Evolutionary conservation across 2,797 vertebrate genomes (phyloP).

Genomic region (Thalassophryne amazonica): DNA sequence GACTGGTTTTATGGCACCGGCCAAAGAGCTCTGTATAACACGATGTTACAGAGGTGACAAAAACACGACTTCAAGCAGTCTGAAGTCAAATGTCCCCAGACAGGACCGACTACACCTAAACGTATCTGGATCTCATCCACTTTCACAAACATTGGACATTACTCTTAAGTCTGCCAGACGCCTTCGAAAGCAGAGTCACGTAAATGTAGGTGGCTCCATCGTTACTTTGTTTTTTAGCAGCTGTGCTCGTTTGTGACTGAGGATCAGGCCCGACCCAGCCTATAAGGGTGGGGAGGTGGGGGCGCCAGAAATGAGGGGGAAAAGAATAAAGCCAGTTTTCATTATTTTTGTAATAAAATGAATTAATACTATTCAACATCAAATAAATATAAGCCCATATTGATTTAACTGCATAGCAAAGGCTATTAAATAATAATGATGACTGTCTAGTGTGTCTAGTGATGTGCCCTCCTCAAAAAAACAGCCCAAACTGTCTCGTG

Average conservation of each 20-base stretch:
- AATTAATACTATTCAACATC: too few relatives aligned
- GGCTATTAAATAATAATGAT: too few relatives aligned
- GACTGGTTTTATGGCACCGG: constrained; percentile 19
- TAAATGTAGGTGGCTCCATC: constrained; percentile 10
- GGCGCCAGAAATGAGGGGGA: too few relatives aligned
- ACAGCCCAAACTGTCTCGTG: too few relatives aligned
- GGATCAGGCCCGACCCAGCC: too few relatives aligned
- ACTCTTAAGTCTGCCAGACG: constrained; percentile 28
- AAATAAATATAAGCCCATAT: too few relatives aligned
- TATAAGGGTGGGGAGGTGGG: too few relatives aligned
- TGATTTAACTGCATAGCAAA: too few relatives aligned
- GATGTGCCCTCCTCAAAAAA: too few relatives aligned
- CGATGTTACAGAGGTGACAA: constrained; percentile 13
- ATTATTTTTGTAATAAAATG: too few relatives aligned
- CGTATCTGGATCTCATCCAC: constrained; percentile 51
- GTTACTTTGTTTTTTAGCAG: constrained; percentile 28
- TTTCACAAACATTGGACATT: constrained; percentile 38
- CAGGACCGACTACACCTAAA: constrained; percentile 22
- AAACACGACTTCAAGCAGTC: constrained; percentile 23
- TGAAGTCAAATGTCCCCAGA: constrained; percentile 10
- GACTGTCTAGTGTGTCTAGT: too few relatives aligned
- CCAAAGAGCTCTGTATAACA: constrained; percentile 23
- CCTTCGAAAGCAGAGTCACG: neutral
- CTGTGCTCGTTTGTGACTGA: constrained; percentile 8
- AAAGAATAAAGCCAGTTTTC: too few relatives aligned